Percentiles rank a stretch among this genome's conserved stretches.
phyloP scores from a whole-genome alignment of 2,113 vertebrate species.

The Rhabdomys dilectus region DNA sequence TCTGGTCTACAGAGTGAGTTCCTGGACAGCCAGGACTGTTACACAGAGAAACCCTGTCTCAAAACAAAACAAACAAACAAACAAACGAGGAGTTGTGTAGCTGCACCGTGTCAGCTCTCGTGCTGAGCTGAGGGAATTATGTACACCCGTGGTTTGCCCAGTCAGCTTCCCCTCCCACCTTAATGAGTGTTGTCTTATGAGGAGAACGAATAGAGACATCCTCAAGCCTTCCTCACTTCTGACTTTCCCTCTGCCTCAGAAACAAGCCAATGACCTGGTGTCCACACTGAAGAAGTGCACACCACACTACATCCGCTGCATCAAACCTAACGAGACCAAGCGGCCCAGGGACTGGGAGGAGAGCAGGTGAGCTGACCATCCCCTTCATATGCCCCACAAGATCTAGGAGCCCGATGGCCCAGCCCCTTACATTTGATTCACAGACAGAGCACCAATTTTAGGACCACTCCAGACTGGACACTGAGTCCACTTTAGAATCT shows the following conservation, averaged over 20 bases:
- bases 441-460: neutral
- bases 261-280: conserved; percentile 99
- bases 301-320: conserved; percentile 99
- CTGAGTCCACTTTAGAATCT: neutral
- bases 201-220: neutral
- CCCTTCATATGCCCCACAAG: neutral
- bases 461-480: neutral
- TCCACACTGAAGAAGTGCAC: conserved; percentile 98
- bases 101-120: fast-evolving
- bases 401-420: neutral
- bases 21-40: too few species aligned
- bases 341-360: conserved; percentile 98
- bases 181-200: neutral
- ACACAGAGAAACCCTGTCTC: neutral
- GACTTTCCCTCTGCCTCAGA: conserved; percentile 89
- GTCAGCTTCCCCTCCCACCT: neutral
- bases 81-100: too few species aligned
- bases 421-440: neutral
- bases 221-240: conserved; percentile 9
- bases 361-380: conserved; percentile 89
- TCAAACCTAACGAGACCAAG: conserved; percentile 99
- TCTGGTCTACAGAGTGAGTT: neutral
- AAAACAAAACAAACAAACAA: neutral
- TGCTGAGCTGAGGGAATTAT: neutral
- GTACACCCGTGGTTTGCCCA: too few species aligned